Conservation (phyloP, 2,797 vertebrate genomes). For the Sebastes kiyomatsui region DNA sequence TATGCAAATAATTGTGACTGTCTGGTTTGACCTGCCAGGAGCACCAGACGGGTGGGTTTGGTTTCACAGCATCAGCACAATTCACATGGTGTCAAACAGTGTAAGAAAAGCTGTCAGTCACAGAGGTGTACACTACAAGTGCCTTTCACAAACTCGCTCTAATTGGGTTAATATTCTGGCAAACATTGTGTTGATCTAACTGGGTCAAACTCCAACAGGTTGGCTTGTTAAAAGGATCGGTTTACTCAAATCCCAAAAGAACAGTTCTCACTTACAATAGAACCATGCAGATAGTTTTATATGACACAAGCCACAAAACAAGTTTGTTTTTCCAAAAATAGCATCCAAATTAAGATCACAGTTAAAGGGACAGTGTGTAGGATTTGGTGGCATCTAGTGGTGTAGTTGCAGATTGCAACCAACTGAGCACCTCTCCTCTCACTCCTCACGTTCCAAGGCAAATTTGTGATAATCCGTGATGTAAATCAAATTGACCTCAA, state of each 20-base stretch:
- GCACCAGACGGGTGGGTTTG: constrained; percentile 2
- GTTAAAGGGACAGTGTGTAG: neutral
- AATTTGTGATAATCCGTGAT: too few species aligned
- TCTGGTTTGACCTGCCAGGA: neutral
- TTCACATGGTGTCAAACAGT: neutral
- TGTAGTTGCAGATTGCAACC: too few species aligned
- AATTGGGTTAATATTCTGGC: neutral
- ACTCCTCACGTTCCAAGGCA: too few species aligned
- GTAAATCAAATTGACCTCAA: neutral
- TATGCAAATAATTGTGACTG: neutral
- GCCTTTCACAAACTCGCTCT: neutral
- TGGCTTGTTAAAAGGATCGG: neutral
- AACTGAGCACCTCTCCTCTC: too few species aligned
- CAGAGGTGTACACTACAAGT: neutral
- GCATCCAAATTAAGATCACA: neutral
- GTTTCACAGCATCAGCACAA: constrained; percentile 4
- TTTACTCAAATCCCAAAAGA: neutral
- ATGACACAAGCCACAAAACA: too few species aligned
- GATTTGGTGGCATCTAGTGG: neutral
- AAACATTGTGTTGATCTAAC: neutral
- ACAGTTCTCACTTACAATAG: neutral
- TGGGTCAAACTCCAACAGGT: neutral
- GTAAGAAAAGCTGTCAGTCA: neutral
- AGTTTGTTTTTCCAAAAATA: too few species aligned
- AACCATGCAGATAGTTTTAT: too few species aligned